Percentiles rank a stretch among this genome's conserved stretches.
phyloP scores from a whole-genome alignment of 2,797 vertebrate species.

The Anguilla anguilla region DNA sequence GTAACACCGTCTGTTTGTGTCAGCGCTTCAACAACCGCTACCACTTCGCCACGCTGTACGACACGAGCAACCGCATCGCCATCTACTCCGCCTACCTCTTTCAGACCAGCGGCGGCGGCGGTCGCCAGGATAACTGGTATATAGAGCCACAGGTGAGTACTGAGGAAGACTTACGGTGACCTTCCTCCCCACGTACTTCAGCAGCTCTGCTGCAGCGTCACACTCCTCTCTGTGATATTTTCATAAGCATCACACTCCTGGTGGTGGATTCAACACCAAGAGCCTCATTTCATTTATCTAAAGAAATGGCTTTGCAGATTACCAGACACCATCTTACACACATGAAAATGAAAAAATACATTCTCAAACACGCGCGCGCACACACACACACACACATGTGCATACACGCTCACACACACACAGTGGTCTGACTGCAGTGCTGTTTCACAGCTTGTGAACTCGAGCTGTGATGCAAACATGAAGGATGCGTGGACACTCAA shows the following conservation, averaged over 20 bases:
- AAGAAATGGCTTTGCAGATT: too few relatives aligned
- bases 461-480: constrained; percentile 65
- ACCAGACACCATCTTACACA: too few relatives aligned
- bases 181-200: too few relatives aligned
- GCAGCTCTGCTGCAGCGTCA: too few relatives aligned
- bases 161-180: background rate
- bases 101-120: constrained; percentile 58
- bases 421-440: constrained; percentile 13
- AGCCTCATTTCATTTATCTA: too few relatives aligned
- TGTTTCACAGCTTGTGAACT: constrained; percentile 62
- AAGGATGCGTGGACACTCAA: too few relatives aligned
- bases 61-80: constrained; percentile 67
- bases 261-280: too few relatives aligned
- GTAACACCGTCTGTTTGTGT: constrained; percentile 58
- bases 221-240: too few relatives aligned
- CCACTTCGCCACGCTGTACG: constrained; percentile 75
- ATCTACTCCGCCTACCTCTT: constrained; percentile 74
- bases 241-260: too few relatives aligned
- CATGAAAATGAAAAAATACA: too few relatives aligned
- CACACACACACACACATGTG: too few relatives aligned
- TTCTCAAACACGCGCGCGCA: too few relatives aligned
- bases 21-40: constrained; percentile 70
- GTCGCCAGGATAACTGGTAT: constrained; percentile 73
- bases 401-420: background rate
- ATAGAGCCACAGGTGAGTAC: constrained; percentile 73